A percentile compares a stretch with the other conserved stretches of the same genome.
These are phyloP conservation scores for Dasypus novemcinctus DNA, from an alignment of 2,113 vertebrate species.

Conservation along the genomic window DNA sequence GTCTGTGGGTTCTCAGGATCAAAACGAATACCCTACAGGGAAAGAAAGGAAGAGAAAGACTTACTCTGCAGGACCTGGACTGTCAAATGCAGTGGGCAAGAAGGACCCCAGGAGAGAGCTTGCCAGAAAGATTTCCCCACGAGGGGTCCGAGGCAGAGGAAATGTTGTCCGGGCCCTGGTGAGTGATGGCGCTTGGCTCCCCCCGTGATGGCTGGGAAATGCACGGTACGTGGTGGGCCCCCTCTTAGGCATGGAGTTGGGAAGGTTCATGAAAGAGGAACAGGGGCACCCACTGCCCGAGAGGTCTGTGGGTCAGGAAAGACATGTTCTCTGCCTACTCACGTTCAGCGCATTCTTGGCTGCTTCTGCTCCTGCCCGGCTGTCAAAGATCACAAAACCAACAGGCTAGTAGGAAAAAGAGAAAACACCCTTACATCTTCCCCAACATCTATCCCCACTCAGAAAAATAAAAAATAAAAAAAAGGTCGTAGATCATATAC, in stretches of 20 bases:
- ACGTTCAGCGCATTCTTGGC: slow-evolving; percentile 98
- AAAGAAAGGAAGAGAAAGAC: slow-evolving; percentile 42
- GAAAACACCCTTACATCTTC: slow-evolving; percentile 42
- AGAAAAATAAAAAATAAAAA: neutral
- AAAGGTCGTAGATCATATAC: too few relatives aligned
- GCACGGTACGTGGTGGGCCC: neutral
- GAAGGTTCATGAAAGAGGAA: neutral
- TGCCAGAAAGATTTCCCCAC: neutral
- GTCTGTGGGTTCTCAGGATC: slow-evolving; percentile 99
- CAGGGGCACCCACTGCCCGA: neutral
- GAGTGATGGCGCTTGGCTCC: neutral
- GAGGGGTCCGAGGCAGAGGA: neutral
- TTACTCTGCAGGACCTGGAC: neutral
- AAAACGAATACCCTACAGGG: slow-evolving; percentile 94
- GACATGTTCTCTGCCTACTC: slow-evolving; percentile 80
- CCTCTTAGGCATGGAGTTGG: accelerated
- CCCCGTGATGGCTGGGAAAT: neutral
- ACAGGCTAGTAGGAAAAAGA: slow-evolving; percentile 90
- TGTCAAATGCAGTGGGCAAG: neutral
- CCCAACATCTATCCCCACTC: neutral
- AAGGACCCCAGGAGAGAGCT: neutral
- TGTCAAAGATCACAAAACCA: slow-evolving; percentile 99
- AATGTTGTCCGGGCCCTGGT: accelerated
- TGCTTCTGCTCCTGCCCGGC: slow-evolving; percentile 95
- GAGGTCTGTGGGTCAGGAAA: neutral